Evolutionary conservation across 2,113 vertebrate genomes (phyloP), one percentile per base, ranked within the genome.

Genomic region (Rynchops niger): DNA sequence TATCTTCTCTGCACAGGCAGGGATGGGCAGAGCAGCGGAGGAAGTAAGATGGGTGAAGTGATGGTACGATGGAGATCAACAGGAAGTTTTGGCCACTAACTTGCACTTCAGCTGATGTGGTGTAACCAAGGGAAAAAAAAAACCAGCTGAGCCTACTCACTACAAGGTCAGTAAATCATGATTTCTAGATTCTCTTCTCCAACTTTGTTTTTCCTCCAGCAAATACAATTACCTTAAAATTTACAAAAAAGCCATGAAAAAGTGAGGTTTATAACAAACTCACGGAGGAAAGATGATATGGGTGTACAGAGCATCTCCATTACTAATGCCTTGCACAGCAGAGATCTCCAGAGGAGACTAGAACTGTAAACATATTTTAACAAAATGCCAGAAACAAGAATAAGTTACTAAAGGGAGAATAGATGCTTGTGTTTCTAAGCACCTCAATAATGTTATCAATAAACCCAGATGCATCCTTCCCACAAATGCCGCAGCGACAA

Each of bases 391-490:
- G 81, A 65, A 91, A 87, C 40, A 69, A 50, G 91, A 94, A 87
- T 89, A 84, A 90, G 61, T 82, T 85, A 50, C 91, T 69, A 11
- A 85, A 49, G 66, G 36, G 66, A 85, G 83, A 94, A 94, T 49
- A 95, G 93, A 91, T 42, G 58, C 70, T 91, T 56, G 49, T 93
- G 87, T 85, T 95, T 93, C 79, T 91, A 53, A 90, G 95, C 95
- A 93, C 90, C 92, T 95, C 85, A 56, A 42, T 71, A 65, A 76
- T 12, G 5, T 87, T 82, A 91, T 91, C 95, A 94, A 93, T 88
- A 94, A 96, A 55, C 91, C 72, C 89, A 95, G 88, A 73, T 73
- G 81, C 81, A 85, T 82, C 78, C 73, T 72, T 72, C 40, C 73
- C 85, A 69, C 90, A 92, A 83, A 82, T 12, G 58, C 69, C 82